Evolutionary conservation across 2,797 vertebrate genomes (phyloP), one percentile per base, ranked within the genome.

Genomic region (Scomberomorus guttatus): DNA sequence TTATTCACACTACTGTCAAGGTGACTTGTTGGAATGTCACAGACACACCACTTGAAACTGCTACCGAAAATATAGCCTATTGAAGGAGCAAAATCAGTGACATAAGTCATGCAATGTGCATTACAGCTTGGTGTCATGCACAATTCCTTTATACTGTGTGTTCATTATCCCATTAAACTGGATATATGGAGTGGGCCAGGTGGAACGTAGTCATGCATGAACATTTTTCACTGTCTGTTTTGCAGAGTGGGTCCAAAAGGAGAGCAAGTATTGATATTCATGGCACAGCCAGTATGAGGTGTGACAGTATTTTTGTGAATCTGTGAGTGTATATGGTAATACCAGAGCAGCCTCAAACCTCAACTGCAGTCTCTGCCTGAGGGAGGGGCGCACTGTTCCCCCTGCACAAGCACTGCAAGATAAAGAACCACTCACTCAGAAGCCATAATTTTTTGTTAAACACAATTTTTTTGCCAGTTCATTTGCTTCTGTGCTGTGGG

Each of bases 241-340:
- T 92, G 89, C 90, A 90, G 84, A 83, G 89, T 79, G 86, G 89
- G 81, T 89, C 89, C 87, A 86, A 93, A 90, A 91, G 87, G 81
- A 86, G 91, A 93, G 87, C 86, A 83, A 75, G 81, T 90, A 94
- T 94, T 94, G 92, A 90, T 94, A 95, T 94, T 94, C 93, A 92
- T 90, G 83, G 84, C 85, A 87, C 90, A 91, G 80, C 65, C 75
- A 52, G 91, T 84, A 85, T 87, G 90, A 92, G 88, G 87, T 92
- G 91, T 93, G 92, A 94, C 87, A 92, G 90, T 91, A 84, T 86
- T 92, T 91, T 81, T 88, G 85, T 89, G 89, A 89, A 91, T 90
- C 80, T 91, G 75, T 85, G 86, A 88, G 90, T 90, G 90, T 88
- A 81, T 89, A 90, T 91, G 86, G 87, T 91, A 93, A 91, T 91